Evolutionary conservation across 2,113 vertebrate species (phyloP), one percentile per base, ranked within the genome.

Genomic region (Seriola dumerili): DNA sequence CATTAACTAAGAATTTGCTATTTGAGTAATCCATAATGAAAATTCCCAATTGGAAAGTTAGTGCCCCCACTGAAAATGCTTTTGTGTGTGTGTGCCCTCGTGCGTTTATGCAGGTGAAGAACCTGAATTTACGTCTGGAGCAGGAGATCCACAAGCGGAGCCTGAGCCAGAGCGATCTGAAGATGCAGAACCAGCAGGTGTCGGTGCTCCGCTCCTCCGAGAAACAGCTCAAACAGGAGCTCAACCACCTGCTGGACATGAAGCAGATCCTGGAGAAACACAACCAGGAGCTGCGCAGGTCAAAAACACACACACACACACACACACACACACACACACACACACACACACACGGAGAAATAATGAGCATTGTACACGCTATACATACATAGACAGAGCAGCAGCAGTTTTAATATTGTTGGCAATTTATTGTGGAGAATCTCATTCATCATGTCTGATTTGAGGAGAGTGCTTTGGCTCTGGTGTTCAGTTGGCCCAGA

Each of bases 141-240:
- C 96, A 99, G 92, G 98, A 99, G 95, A 96, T 95, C 42, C 97
- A 97, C 90, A 97, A 96, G 84, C 95, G 96, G 23, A 96, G 91
- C 83, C 94, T 98, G 85, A 97, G 94, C 38, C 97, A 99, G 87
- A 97, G 96, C 42, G 97, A 99, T 70, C 92, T 99, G 84, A 98
- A 97, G 94, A 95, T 96, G 85, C 97, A 99, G 92, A 96, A 95
- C 0, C 97, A 99, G 87, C 97, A 98, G 90, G 96, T 98, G 86
- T 97, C 96, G 40, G 93, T 94, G 54, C 89, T 99, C 73, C 96
- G 88, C 91, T 96, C 97, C 88, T 97, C 98, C 0, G 97, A 99
- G 92, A 99, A 99, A 72, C 97, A 98, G 88, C 93, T 99, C 82
- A 98, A 98, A 75, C 98, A 99, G 90, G 98, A 99, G 86, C 94